phyloP scores from a whole-genome alignment of 2,797 vertebrate species.

The Sylvia borin region DNA sequence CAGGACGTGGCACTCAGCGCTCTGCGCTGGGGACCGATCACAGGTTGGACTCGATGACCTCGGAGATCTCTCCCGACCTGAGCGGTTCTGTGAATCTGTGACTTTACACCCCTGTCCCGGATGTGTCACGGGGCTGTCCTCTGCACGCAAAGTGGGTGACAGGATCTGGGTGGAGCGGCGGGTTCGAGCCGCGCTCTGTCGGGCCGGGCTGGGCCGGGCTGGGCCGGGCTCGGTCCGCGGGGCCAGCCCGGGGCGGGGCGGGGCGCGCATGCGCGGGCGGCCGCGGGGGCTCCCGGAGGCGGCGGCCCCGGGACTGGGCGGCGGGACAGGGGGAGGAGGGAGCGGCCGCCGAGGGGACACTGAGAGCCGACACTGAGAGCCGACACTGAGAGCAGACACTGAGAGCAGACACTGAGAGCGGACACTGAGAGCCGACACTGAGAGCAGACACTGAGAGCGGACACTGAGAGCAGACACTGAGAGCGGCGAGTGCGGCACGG shows the following conservation, averaged over 20 bases:
- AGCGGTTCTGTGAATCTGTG: not conserved
- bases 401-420: not conserved
- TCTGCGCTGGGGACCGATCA: not conserved
- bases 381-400: not conserved
- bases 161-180: fast-evolving
- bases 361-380: not conserved
- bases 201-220: not conserved
- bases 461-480: not conserved
- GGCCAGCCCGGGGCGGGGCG: not conserved
- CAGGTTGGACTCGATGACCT: not conserved
- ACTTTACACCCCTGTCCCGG: not conserved
- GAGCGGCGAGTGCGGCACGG: not conserved
- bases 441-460: too few relatives aligned
- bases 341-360: not conserved
- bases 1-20: not conserved
- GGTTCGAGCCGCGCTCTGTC: fast-evolving
- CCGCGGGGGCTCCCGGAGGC: not conserved
- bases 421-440: not conserved
- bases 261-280: not conserved
- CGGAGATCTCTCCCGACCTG: too few relatives aligned
- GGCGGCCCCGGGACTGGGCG: not conserved
- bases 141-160: fast-evolving
- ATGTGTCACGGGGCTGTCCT: not conserved
- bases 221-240: not conserved
- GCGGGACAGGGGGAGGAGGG: not conserved